Evolutionary conservation across 2,797 vertebrate genomes (phyloP).

Genomic region (Acomys russatus): DNA sequence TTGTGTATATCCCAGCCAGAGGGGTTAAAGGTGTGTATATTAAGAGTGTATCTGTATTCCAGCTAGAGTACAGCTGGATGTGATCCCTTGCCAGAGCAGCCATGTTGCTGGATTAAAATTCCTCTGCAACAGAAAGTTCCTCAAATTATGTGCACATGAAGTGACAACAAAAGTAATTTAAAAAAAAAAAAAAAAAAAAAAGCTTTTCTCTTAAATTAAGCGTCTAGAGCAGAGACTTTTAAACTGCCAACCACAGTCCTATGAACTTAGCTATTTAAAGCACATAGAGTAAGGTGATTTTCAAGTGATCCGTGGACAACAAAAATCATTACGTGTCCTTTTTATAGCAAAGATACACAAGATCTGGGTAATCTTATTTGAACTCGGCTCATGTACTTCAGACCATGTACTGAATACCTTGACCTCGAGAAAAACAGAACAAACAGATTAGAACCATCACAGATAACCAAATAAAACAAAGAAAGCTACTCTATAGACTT

Average conservation of each 20-base stretch:
- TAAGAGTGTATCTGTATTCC: too few relatives aligned
- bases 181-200: too few relatives aligned
- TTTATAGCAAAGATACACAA: neutral
- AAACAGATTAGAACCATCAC: neutral
- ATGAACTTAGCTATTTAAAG: neutral
- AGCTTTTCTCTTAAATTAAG: neutral
- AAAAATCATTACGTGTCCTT: neutral
- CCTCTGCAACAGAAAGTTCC: neutral
- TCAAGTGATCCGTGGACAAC: neutral
- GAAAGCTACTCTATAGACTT: neutral
- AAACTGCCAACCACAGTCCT: neutral
- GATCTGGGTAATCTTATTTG: neutral
- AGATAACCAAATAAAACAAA: neutral
- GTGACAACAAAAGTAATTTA: neutral
- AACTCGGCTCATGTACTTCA: neutral
- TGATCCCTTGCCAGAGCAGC: too few relatives aligned
- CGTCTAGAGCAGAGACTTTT: neutral
- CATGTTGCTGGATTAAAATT: too few relatives aligned
- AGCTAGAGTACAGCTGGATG: too few relatives aligned
- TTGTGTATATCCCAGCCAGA: too few relatives aligned
- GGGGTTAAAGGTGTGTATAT: too few relatives aligned
- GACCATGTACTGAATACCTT: neutral
- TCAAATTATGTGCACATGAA: neutral
- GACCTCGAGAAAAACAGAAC: constrained; percentile 8
- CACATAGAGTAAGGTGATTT: neutral